phyloP scores from a whole-genome alignment of 2,888 invertebrate species.

The Drosophila histrio region DNA sequence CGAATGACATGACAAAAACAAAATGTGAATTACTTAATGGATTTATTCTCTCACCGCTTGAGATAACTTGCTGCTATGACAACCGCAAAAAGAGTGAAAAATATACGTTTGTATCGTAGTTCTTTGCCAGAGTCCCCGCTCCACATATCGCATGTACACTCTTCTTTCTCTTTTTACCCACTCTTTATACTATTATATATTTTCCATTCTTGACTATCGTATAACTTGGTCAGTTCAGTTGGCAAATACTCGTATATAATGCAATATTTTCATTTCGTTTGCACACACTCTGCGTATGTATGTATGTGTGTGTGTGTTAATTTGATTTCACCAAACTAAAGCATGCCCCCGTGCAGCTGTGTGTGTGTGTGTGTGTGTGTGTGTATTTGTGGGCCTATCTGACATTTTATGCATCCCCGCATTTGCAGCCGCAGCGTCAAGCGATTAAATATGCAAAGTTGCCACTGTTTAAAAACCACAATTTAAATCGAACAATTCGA shows the following conservation, averaged over 20 bases:
- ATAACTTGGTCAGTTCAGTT: not conserved
- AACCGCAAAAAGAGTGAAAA: slow-evolving; percentile 1
- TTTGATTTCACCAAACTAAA: slow-evolving; percentile 40
- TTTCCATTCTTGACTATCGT: not conserved
- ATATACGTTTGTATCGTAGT: too few relatives aligned
- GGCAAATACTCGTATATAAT: slow-evolving; percentile 6
- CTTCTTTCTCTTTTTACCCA: not conserved
- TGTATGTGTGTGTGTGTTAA: slow-evolving; percentile 24
- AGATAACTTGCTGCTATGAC: slow-evolving; percentile 4
- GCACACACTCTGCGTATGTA: not conserved
- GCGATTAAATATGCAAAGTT: slow-evolving; percentile 62
- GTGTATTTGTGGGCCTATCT: slow-evolving; percentile 2
- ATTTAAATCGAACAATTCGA: slow-evolving; percentile 56
- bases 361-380: not conserved
- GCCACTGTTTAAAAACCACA: slow-evolving; percentile 61
- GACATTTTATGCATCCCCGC: slow-evolving; percentile 34
- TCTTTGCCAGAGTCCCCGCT: not conserved
- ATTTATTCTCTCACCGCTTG: slow-evolving; percentile 15
- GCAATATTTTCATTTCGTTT: slow-evolving; percentile 33
- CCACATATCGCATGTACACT: too few relatives aligned
- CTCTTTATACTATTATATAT: not conserved
- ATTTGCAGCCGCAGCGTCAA: slow-evolving; percentile 35
- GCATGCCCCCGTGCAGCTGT: not conserved
- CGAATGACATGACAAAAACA: not conserved
- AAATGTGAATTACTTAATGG: slow-evolving; percentile 22